Base-by-base conservation (phyloP, 37 sponge, comb jelly and placozoan species). In the Mnemiopsis leidyi region DNA sequence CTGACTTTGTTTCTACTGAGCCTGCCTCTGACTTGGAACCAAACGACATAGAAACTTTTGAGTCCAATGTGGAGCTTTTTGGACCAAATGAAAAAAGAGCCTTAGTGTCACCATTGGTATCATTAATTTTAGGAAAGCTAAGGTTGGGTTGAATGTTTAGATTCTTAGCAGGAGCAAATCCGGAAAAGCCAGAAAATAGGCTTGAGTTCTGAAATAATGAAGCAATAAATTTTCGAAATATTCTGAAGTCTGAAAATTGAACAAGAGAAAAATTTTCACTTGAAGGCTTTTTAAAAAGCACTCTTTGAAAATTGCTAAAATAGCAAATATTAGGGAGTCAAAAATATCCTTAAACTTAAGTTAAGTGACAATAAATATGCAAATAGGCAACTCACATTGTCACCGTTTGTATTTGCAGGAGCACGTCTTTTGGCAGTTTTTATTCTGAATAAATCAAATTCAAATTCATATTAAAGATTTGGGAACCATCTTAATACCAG, bases 111-210 rank as follows among this genome's bases (percentile, higher is more conserved):
- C 36, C 35, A 25, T 85, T 85, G 16, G 90, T 85, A 29, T 39
- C 61, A 29, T 20, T 26, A 20, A 40, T 85, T 25, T 38, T 85
- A 36, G 90, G 40, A 25, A 40, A 40, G 48, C 29, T 85, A 28
- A 40, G n/a, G 48, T 28, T 85, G 25, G 90, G 90, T 34, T 77
- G 79, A 31, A 77, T 32, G 33, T 26, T 31, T 28, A 77, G 32
- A 20, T 32, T 77, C 0, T 33, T 20, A 77, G 26, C 32, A 16
- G 79, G 26, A 3, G 38, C 90, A 25, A 85, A 85, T 39, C 90
- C 90, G 30, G 75, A n/a, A 71, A 71, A 71, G 3, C 75, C 75
- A 39, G 90, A 9, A 85, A 85, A 85, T 33, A 85, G 61, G 23
- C 90, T 39, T 3, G 90, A 29, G 38, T 85, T 85, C 61, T 77